Evolutionary conservation across 2,113 vertebrate species (phyloP).

Genomic region (Rhea americana): DNA sequence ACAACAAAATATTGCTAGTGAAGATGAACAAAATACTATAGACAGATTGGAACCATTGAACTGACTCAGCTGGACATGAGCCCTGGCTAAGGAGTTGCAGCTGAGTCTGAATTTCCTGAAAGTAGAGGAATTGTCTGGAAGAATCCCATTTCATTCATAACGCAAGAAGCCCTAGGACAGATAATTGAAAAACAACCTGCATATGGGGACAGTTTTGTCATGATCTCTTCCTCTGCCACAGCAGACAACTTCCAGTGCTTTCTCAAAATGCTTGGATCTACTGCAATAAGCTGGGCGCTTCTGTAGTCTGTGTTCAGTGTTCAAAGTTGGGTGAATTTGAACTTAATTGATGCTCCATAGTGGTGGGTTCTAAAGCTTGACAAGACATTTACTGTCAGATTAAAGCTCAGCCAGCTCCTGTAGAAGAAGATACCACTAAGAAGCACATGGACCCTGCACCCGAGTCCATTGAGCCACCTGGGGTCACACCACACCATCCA

Average conservation of each 20-base stretch:
- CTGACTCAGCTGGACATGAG: neutral
- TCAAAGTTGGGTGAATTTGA: neutral
- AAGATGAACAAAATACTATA: fast-evolving
- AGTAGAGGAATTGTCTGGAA: neutral
- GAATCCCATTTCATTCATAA: neutral
- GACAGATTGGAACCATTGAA: neutral
- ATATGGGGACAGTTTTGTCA: neutral
- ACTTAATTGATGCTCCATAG: neutral
- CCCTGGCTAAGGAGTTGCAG: neutral
- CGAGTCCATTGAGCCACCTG: neutral
- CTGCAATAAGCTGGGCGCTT: fast-evolving
- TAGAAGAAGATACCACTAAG: neutral
- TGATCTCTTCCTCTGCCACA: neutral
- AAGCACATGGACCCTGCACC: neutral
- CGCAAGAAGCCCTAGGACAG: neutral
- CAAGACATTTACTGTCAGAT: neutral
- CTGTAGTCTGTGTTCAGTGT: neutral
- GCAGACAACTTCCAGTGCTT: neutral
- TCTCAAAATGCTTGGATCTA: neutral
- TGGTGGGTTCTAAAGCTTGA: too few relatives aligned
- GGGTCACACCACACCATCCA: neutral
- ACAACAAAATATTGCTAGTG: neutral
- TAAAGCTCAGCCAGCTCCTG: neutral
- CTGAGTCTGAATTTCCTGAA: neutral
- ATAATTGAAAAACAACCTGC: neutral